Evolutionary conservation across 2,888 invertebrate species (phyloP).

Genomic region (Spodoptera littoralis): DNA sequence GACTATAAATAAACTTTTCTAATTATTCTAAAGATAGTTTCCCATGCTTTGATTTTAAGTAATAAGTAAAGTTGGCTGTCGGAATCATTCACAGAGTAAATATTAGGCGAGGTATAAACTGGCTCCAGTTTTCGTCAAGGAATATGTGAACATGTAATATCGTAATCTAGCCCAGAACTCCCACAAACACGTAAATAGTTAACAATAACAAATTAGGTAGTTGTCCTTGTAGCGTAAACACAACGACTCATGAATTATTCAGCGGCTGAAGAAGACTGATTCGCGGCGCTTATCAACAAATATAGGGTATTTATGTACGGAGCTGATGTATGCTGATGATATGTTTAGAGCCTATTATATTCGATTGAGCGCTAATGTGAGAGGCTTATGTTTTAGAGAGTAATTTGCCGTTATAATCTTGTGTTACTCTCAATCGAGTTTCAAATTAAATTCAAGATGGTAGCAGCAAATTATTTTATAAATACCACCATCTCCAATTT

Average conservation of each 20-base stretch:
- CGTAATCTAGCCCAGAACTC: conserved; percentile 5
- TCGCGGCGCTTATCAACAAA: conserved; percentile 41
- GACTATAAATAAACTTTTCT: too few relatives aligned
- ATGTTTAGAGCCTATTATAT: conserved; percentile 25
- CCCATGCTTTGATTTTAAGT: too few relatives aligned
- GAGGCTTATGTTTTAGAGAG: conserved; percentile 5
- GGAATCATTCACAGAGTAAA: too few relatives aligned
- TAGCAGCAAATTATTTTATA: background rate
- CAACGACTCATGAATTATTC: conserved; percentile 53
- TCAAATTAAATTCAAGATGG: background rate
- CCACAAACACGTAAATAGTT: conserved; percentile 40
- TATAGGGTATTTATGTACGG: conserved; percentile 23
- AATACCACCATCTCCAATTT: background rate
- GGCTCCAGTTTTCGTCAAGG: too few relatives aligned
- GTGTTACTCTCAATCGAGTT: background rate
- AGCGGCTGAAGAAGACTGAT: conserved; percentile 34
- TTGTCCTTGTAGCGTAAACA: conserved; percentile 48
- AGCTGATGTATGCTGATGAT: conserved; percentile 29
- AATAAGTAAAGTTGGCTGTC: too few relatives aligned
- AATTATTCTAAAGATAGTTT: too few relatives aligned
- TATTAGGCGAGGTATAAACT: too few relatives aligned
- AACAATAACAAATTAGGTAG: conserved; percentile 51
- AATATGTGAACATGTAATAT: background rate
- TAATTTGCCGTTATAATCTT: conserved; percentile 27
- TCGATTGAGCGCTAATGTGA: conserved; percentile 16